These are phyloP conservation scores for Melinaea menophilus DNA, from an alignment of 2,888 invertebrate genomes.

Conservation along the genomic window DNA sequence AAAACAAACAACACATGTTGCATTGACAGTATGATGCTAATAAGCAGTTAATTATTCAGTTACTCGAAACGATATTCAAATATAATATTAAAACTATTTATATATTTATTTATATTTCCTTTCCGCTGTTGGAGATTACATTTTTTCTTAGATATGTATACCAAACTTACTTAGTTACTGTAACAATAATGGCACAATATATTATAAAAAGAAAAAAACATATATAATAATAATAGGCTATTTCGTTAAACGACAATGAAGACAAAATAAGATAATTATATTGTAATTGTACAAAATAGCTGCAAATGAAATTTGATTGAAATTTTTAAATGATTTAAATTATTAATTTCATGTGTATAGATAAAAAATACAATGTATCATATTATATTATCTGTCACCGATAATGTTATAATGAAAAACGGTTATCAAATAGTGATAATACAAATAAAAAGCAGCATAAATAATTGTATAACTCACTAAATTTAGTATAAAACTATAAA, in stretches of 20 bases:
- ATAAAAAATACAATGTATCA: not conserved
- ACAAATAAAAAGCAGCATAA: slow-evolving; percentile 3
- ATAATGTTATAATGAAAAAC: not conserved
- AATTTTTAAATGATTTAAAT: too few relatives aligned
- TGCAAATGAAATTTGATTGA: not conserved
- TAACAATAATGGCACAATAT: slow-evolving; percentile 4
- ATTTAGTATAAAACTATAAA: slow-evolving; percentile 10
- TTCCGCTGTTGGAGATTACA: too few relatives aligned
- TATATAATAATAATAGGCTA: too few relatives aligned
- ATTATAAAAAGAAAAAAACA: too few relatives aligned
- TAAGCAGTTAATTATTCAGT: too few relatives aligned
- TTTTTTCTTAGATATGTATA: slow-evolving; percentile 4
- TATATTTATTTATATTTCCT: too few relatives aligned
- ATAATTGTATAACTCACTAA: slow-evolving; percentile 4
- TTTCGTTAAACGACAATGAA: too few relatives aligned
- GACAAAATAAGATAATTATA: not conserved
- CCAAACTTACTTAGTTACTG: slow-evolving; percentile 4
- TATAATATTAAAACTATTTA: too few relatives aligned
- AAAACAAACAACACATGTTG: too few relatives aligned
- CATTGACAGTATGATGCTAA: too few relatives aligned
- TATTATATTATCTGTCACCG: not conserved
- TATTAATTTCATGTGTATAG: too few relatives aligned
- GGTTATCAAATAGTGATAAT: not conserved
- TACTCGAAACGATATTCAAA: too few relatives aligned
- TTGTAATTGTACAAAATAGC: not conserved